phyloP scores from a whole-genome alignment of 2,113 vertebrate species.

The Corydoras sp. region DNA sequence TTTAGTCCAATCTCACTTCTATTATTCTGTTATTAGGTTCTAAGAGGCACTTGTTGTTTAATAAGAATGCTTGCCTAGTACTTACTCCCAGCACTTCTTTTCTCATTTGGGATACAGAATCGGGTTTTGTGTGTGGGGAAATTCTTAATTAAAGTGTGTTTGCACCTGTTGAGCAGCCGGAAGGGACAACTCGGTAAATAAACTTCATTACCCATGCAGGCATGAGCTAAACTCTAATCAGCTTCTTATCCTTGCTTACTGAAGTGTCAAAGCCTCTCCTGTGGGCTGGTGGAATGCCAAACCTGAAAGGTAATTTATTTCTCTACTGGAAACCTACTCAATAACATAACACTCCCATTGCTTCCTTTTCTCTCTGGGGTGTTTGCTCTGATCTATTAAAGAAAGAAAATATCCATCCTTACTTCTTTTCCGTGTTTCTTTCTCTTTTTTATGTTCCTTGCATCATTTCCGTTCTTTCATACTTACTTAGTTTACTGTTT shows the following conservation, averaged over 20 bases:
- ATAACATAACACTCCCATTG: conserved; percentile 4
- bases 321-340: conserved; percentile 10
- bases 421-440: conserved; percentile 13
- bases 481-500: conserved; percentile 4
- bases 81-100: background rate
- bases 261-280: conserved; percentile 11
- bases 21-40: too few species aligned
- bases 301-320: conserved; percentile 23
- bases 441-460: conserved; percentile 1
- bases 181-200: conserved; percentile 33
- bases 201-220: conserved; percentile 30
- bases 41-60: too few species aligned
- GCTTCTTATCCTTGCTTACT: conserved; percentile 27
- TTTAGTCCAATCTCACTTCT: too few species aligned
- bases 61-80: background rate
- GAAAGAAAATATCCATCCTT: background rate
- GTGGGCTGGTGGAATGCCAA: conserved; percentile 14
- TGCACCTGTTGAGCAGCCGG: conserved; percentile 33
- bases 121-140: conserved; percentile 16
- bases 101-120: conserved; percentile 8
- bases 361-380: conserved; percentile 4
- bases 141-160: conserved; percentile 34
- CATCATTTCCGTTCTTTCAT: background rate
- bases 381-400: conserved; percentile 12
- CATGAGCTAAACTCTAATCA: conserved; percentile 27